Conservation (phyloP, 1,140 invertebrate species). For the Lasaia peninsularis region DNA sequence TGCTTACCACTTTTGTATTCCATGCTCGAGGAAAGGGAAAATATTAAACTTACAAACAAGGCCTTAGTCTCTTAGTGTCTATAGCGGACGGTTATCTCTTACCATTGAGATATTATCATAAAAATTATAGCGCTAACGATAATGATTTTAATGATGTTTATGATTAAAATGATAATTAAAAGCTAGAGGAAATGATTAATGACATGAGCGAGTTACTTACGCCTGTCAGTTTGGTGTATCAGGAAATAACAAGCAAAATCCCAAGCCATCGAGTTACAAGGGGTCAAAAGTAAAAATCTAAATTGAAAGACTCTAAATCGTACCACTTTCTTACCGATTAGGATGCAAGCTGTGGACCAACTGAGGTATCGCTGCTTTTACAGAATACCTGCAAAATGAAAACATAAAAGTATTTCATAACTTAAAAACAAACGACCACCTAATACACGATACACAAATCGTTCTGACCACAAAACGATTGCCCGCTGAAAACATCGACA, state of each 20-base stretch:
- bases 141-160: too few species aligned
- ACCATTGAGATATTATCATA: too few species aligned
- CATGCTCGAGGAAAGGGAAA: too few species aligned
- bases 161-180: too few species aligned
- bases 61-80: too few species aligned
- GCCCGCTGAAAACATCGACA: not conserved
- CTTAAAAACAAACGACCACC: not conserved
- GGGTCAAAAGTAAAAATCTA: constrained; percentile 1
- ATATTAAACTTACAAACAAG: too few species aligned
- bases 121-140: too few species aligned
- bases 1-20: too few species aligned
- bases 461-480: constrained; percentile 7
- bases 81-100: too few species aligned
- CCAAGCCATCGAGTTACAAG: not conserved
- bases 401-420: constrained; percentile 5
- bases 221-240: not conserved
- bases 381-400: constrained; percentile 8
- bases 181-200: not conserved
- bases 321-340: constrained; percentile 1
- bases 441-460: constrained; percentile 3
- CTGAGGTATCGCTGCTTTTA: constrained; percentile 6
- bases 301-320: not conserved
- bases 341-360: constrained; percentile 4
- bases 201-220: not conserved
- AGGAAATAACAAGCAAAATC: not conserved